These are phyloP conservation scores for Silurus lanzhouensis DNA, from an alignment of 2,797 vertebrate species.

Conservation along the genomic window DNA sequence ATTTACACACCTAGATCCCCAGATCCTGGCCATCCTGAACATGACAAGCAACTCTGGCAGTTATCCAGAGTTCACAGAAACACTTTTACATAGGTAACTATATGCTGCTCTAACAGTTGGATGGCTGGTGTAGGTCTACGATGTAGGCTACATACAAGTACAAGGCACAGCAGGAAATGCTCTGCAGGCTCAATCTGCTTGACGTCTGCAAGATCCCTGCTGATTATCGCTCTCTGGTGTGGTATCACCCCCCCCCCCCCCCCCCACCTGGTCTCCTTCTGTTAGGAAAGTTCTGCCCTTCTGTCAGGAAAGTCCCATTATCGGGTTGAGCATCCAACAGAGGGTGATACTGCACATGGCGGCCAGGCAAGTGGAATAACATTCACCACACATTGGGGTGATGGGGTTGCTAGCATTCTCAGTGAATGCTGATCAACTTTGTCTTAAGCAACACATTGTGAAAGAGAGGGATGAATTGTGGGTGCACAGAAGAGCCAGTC, in stretches of 20 bases:
- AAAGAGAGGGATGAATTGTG: neutral
- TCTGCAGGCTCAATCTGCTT: neutral
- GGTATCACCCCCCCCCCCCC: neutral
- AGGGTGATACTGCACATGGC: neutral
- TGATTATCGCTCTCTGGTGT: slow-evolving; percentile 15
- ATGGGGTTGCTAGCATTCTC: neutral
- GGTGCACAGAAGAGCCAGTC: neutral
- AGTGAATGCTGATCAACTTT: slow-evolving; percentile 14
- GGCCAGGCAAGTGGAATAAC: slow-evolving; percentile 6
- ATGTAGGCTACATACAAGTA: neutral
- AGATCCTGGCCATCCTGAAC: neutral
- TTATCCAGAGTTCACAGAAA: neutral
- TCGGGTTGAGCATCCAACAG: neutral
- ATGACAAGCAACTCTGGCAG: neutral
- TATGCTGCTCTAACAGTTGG: neutral
- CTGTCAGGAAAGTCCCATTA: slow-evolving; percentile 16
- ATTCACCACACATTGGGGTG: slow-evolving; percentile 17
- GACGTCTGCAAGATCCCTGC: slow-evolving; percentile 13
- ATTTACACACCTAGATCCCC: neutral
- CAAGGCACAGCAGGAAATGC: neutral
- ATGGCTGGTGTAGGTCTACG: neutral
- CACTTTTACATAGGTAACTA: neutral
- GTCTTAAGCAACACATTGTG: neutral
- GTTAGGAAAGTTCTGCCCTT: slow-evolving; percentile 10
- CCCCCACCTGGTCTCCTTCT: slow-evolving; percentile 5